Conservation (phyloP, 2,888 invertebrate genomes). For the Pandemis corylana region DNA sequence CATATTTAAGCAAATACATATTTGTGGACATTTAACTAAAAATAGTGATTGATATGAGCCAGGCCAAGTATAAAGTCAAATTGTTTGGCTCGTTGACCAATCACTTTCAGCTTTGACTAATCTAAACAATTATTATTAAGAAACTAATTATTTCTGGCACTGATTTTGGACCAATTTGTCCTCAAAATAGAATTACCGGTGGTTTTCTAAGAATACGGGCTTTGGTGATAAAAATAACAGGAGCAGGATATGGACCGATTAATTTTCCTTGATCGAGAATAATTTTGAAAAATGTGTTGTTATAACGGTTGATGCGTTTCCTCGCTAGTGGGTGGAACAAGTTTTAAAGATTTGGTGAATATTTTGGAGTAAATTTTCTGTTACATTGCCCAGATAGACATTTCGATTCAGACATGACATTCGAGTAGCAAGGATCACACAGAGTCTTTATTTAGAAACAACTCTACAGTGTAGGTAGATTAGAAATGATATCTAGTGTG, state of each 20-base stretch:
- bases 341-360: no score
- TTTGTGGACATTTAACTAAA: constrained; percentile 19
- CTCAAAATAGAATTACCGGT: constrained; percentile 14
- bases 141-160: constrained; percentile 30
- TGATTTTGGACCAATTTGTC: constrained; percentile 19
- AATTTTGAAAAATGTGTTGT: background rate
- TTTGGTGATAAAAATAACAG: constrained; percentile 29
- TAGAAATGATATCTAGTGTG: no score
- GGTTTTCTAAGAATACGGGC: constrained; percentile 24
- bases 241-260: constrained; percentile 20
- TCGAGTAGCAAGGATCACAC: no score
- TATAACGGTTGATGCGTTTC: background rate
- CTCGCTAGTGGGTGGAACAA: background rate
- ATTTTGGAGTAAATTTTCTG: no score
- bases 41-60: constrained; percentile 20
- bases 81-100: constrained; percentile 52
- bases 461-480: no score
- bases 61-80: constrained; percentile 60
- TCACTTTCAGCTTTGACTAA: constrained; percentile 44
- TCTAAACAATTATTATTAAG: constrained; percentile 46
- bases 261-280: background rate
- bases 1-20: constrained; percentile 2
- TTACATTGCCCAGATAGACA: no score
- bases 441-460: no score
- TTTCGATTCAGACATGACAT: no score